Evolutionary conservation across 2,797 vertebrate genomes (phyloP).

Genomic region (Sebastes itinus): DNA sequence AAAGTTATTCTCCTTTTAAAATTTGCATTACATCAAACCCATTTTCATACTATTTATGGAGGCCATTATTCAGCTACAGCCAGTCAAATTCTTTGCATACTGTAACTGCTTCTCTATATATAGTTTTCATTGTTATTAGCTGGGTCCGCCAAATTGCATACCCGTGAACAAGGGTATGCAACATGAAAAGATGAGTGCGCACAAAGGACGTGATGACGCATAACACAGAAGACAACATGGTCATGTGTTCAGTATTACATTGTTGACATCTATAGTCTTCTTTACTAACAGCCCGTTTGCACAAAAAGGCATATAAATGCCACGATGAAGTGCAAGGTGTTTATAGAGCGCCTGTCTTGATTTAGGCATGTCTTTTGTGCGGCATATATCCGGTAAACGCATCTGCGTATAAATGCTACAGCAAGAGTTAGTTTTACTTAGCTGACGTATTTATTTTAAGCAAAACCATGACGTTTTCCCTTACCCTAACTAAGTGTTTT

Average conservation of each 20-base stretch:
- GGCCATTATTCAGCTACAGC: background rate
- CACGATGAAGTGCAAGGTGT: too few relatives aligned
- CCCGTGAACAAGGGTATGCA: background rate
- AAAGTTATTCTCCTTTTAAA: background rate
- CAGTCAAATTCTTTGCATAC: background rate
- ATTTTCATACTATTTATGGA: background rate
- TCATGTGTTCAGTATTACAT: background rate
- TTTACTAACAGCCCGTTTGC: background rate
- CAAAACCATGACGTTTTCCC: too few relatives aligned
- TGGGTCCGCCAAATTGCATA: background rate
- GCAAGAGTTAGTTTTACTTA: too few relatives aligned
- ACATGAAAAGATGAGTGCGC: background rate
- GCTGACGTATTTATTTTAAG: too few relatives aligned
- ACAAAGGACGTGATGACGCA: background rate
- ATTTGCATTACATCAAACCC: background rate
- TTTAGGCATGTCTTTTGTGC: too few relatives aligned
- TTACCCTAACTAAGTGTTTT: too few relatives aligned
- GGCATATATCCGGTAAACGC: too few relatives aligned
- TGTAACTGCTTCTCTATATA: background rate
- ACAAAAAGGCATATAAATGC: too few relatives aligned
- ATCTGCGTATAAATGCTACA: too few relatives aligned
- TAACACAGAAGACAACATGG: background rate
- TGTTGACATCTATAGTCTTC: background rate
- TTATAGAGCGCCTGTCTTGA: too few relatives aligned
- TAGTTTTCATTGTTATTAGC: background rate